Evolutionary conservation across 1,140 invertebrate species (phyloP).

Genomic region (Platorchestia sp.): DNA sequence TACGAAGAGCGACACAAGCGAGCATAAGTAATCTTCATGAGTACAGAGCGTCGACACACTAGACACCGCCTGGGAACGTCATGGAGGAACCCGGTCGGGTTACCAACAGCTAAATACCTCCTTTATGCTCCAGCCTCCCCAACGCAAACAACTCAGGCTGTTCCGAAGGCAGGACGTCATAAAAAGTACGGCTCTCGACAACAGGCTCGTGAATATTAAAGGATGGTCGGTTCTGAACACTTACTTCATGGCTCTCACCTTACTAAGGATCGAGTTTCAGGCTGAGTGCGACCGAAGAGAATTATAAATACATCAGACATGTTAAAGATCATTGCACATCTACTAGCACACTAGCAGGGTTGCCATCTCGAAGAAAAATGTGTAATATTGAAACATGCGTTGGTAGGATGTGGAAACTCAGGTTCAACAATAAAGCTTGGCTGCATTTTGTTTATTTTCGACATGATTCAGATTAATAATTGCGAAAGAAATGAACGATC

Average conservation of each 20-base stretch:
- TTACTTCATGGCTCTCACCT: neutral
- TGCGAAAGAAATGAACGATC: neutral
- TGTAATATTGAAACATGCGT: neutral
- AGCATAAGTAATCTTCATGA: neutral
- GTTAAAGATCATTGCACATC: no score
- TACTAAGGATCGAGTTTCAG: neutral
- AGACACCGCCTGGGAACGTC: neutral
- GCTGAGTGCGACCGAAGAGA: neutral
- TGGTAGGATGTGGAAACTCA: neutral
- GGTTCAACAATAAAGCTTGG: neutral
- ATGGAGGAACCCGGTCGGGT: neutral
- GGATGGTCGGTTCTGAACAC: neutral
- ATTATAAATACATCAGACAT: neutral
- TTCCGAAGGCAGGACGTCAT: neutral
- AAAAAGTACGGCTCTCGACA: neutral
- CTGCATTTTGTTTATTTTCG: neutral
- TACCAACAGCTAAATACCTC: slow-evolving; percentile 7
- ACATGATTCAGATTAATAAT: neutral
- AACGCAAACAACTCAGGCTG: neutral
- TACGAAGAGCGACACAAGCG: neutral
- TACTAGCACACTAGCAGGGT: no score
- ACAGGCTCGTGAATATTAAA: neutral
- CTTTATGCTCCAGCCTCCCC: neutral
- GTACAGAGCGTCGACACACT: neutral
- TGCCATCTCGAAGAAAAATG: neutral